Evolutionary conservation across 2,888 invertebrate species (phyloP), one percentile per base, ranked within the genome.

Genomic region (Tipula helvola): DNA sequence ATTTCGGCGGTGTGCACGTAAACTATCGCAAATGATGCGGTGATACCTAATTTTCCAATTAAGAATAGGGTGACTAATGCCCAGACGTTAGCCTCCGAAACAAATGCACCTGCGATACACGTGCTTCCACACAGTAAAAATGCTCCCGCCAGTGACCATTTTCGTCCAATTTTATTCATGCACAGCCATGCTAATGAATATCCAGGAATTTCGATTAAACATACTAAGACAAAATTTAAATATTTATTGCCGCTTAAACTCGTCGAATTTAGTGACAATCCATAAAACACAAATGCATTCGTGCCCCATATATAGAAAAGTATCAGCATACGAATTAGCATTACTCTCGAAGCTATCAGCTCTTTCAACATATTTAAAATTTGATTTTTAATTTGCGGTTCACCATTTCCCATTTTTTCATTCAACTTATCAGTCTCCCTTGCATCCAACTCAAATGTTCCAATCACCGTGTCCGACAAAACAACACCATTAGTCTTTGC

Each of bases 241-340:
- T 95, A 95, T 90, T 95, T 94, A 89, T 95, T 93, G 12, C 95
- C 95, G 87, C 93, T 93, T 87, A 95, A 92, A 86, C 93, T 93
- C 0, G 94, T 94, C 0, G 95, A 93, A 89, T 94, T 95, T 36
- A 95, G 90, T 0, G 95, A 94, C 41, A 95, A 91, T 0, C 95
- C 95, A 89, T 95, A 95, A 89, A 93, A 95, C 3, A 95, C 94
- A 87, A 95, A 94, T 0, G 94, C 94, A 89, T 94, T 95, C 2
- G 94, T 93, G 36, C 93, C 92, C 94, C 93, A 93, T 86, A 93
- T 92, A 88, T 91, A 92, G 84, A 93, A 90, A 87, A 93, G 90
- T 41, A 92, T 91, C 2, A 90, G 86, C 88, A 93, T 93, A 87
- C 93, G 90, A 5, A 91, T 86, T 1, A 93, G 52, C n/a, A 94